These are phyloP conservation scores for Malthinus flaveolus DNA, from an alignment of 2,888 invertebrate genomes.

Conservation along the genomic window DNA sequence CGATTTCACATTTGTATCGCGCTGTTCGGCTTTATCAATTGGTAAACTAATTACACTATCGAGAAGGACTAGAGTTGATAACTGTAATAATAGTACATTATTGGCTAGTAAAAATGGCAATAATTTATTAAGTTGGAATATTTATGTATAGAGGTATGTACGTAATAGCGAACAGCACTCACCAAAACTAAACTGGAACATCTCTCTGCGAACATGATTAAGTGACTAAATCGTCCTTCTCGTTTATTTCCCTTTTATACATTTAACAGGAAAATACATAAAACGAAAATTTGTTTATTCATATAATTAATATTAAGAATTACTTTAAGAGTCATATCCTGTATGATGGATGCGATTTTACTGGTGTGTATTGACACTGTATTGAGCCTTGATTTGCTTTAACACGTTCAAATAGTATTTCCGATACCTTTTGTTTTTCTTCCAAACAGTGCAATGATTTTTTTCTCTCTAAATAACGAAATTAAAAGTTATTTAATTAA, in stretches of 20 bases:
- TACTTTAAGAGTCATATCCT: constrained; percentile 2
- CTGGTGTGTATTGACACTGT: too few species aligned
- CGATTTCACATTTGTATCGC: not conserved
- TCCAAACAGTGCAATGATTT: too few species aligned
- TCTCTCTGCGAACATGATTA: not conserved
- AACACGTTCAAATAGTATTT: too few species aligned
- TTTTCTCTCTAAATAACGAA: too few species aligned
- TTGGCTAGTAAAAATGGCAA: too few species aligned
- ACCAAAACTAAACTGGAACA: not conserved
- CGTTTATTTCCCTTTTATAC: not conserved
- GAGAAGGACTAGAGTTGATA: not conserved
- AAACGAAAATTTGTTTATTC: constrained; percentile 3
- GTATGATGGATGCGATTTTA: not conserved
- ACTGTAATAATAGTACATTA: too few species aligned
- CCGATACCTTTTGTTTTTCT: too few species aligned
- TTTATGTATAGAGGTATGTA: too few species aligned
- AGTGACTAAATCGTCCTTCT: constrained; percentile 1
- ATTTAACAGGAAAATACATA: not conserved
- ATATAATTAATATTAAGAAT: not conserved
- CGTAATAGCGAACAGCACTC: too few species aligned
- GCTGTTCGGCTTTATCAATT: not conserved
- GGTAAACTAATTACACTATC: not conserved
- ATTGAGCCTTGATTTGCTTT: too few species aligned
- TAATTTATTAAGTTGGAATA: too few species aligned
- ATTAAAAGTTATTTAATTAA: too few species aligned